Base-by-base conservation (phyloP, 2,113 vertebrate genomes). In the Neogobius melanostomus region DNA sequence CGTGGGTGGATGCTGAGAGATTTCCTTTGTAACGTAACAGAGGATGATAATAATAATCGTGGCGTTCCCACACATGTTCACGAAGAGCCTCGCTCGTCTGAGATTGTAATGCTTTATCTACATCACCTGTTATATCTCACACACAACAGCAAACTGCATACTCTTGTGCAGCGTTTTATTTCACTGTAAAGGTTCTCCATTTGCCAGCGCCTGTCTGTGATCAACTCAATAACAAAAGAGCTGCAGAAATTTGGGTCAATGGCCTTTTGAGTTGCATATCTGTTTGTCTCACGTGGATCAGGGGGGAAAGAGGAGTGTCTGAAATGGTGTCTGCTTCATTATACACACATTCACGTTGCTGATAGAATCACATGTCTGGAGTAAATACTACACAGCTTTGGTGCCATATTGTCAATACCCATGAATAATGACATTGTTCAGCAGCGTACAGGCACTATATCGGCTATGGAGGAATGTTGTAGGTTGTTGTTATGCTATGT, bases 191-290 rank as follows among this genome's bases (percentile, higher is more conserved):
- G n/a, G 43, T 63, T 8, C 64, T 49, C 61, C 69, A 17, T 56
- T 71, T 11, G 6, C 44, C 57, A 21, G 46, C 10, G 75, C 81
- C 16, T 71, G 69, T 57, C 11, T 72, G 73, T 67, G 63, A 72
- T 79, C 71, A 73, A 67, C 71, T 77, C 21, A 67, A 71, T 54
- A 83, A 86, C 87, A 87, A 87, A 75, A 81, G 77, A 77, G 78
- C 72, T 81, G 81, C 71, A 81, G 71, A 81, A 81, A 90, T 90
- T 75, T 87, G 77, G 87, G 84, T 88, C 85, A 85, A 9, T 82
- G 82, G 73, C 63, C 80, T 81, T 85, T 83, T 80, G 68, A 77
- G 80, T 76, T 72, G 65, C 15, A 82, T 86, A 85, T 83, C 71
- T 56, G 68, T 80, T 75, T 71, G 65, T 74, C 42, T 21, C 66